These are phyloP conservation scores for Pachypsylla venusta DNA, from an alignment of 1,140 invertebrate genomes.

Conservation along the genomic window DNA sequence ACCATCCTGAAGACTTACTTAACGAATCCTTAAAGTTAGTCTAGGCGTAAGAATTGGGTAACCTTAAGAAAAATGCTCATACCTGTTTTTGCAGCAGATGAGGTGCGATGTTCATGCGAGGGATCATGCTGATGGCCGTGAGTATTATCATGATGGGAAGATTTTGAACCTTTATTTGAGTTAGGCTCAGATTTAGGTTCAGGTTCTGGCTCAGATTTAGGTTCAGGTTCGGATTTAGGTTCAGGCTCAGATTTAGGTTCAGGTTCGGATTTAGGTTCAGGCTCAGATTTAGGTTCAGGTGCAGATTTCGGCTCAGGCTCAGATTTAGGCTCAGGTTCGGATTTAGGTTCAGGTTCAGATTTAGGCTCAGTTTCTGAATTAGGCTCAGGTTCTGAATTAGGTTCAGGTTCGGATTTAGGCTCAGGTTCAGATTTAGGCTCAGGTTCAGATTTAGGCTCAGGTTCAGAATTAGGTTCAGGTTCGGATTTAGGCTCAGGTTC, in stretches of 20 bases:
- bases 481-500: slow-evolving; percentile 32
- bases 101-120: background rate
- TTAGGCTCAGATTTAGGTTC: slow-evolving; percentile 30
- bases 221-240: slow-evolving; percentile 29
- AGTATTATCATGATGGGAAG: too few relatives aligned
- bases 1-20: too few relatives aligned
- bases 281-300: slow-evolving; percentile 34
- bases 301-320: slow-evolving; percentile 31
- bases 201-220: slow-evolving; percentile 31
- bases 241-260: slow-evolving; percentile 33
- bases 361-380: slow-evolving; percentile 31
- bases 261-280: slow-evolving; percentile 34
- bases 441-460: slow-evolving; percentile 29
- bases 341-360: slow-evolving; percentile 28
- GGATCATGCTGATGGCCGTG: slow-evolving; percentile 9
- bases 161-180: slow-evolving; percentile 33
- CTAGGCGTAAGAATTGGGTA: slow-evolving; percentile 1
- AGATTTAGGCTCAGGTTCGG: slow-evolving; percentile 26
- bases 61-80: background rate
- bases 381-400: slow-evolving; percentile 31
- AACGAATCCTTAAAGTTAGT: slow-evolving; percentile 1
- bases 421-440: slow-evolving; percentile 34
- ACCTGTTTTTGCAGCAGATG: slow-evolving; percentile 11
- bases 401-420: slow-evolving; percentile 31
- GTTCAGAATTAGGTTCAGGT: slow-evolving; percentile 33